A percentile compares a stretch with the other conserved stretches of the same genome.
Conservation (phyloP, 2,888 invertebrate species). For the Cephus runcator region DNA sequence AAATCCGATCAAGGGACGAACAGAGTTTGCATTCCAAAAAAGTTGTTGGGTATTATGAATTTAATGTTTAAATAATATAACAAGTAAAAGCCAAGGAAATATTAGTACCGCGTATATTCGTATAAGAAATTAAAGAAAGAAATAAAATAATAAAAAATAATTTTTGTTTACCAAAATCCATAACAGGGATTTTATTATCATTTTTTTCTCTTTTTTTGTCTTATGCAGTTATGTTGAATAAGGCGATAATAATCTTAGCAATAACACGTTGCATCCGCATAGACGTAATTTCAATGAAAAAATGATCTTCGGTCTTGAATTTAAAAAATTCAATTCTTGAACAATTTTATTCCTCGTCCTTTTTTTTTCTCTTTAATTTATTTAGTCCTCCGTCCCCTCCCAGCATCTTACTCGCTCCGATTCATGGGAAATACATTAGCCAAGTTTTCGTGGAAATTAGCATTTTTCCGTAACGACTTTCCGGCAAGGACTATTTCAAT, state of each 20-base stretch:
- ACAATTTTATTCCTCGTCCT: neutral
- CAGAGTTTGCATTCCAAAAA: neutral
- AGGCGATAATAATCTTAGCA: no score
- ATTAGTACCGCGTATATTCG: no score
- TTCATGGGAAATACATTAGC: neutral
- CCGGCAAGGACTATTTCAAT: neutral
- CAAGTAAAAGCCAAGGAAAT: neutral
- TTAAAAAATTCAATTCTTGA: neutral
- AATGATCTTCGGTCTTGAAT: neutral
- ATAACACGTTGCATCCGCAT: no score
- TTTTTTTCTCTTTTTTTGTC: no score
- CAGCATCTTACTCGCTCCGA: neutral
- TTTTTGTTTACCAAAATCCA: slow-evolving; percentile 10
- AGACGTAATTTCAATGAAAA: neutral
- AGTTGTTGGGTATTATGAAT: neutral
- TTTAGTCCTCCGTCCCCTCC: neutral
- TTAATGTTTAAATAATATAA: no score
- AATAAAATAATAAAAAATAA: neutral
- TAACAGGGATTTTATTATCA: neutral
- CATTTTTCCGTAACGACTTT: neutral
- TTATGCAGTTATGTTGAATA: no score
- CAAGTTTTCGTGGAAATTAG: neutral
- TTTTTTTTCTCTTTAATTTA: neutral
- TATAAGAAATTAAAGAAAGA: no score
- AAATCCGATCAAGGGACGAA: neutral